These are phyloP conservation scores for Acleris laterana DNA, from an alignment of 2,888 invertebrate species.

Conservation along the genomic window DNA sequence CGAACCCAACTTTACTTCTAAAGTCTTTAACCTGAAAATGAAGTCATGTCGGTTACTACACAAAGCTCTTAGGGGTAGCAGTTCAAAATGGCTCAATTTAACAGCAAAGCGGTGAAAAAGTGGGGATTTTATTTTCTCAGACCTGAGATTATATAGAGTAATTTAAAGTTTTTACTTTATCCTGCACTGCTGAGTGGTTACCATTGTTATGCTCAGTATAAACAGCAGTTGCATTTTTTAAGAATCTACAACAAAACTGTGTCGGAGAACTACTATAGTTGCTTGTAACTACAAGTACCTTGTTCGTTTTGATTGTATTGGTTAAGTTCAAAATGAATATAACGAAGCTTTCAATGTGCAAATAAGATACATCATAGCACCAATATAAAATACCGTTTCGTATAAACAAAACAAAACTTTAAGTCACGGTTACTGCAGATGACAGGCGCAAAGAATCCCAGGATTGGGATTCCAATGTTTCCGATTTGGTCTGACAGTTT, in stretches of 20 bases:
- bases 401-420: background rate
- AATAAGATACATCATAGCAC: background rate
- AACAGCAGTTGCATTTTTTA: no score
- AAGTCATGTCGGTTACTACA: slow-evolving; percentile 22
- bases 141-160: background rate
- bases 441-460: background rate
- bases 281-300: no score
- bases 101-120: background rate
- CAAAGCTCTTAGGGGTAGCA: slow-evolving; percentile 24
- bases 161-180: background rate
- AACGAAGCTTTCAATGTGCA: background rate
- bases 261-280: no score
- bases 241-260: no score
- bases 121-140: background rate
- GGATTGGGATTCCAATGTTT: background rate
- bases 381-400: background rate
- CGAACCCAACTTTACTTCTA: slow-evolving; percentile 46
- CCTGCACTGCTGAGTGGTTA: no score
- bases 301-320: no score
- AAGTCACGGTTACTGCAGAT: background rate
- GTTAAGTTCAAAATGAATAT: background rate
- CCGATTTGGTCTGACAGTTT: background rate
- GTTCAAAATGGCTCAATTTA: slow-evolving; percentile 17
- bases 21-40: slow-evolving; percentile 35
- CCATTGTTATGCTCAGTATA: no score